Percentiles rank a stretch among this genome's conserved stretches.
phyloP scores from a whole-genome alignment of 2,888 invertebrate species.

The Minunthozetes semirufus region DNA sequence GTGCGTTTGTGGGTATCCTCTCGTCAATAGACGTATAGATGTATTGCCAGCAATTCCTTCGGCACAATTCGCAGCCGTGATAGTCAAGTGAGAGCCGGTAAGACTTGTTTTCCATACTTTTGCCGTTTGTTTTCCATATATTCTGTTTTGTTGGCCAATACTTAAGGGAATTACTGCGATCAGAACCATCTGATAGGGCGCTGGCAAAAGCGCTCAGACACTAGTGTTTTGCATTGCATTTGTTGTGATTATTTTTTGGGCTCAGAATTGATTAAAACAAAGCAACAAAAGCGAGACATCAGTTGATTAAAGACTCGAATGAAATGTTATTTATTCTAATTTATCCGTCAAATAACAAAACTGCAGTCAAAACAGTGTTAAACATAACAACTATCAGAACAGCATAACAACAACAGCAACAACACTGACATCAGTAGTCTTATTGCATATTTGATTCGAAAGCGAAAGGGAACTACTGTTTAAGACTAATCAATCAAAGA shows the following conservation, averaged over 20 bases:
- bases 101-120: slow-evolving; percentile 32
- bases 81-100: slow-evolving; percentile 47
- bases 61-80: slow-evolving; percentile 46
- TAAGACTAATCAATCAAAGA: slow-evolving; percentile 8
- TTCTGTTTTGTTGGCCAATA: neutral
- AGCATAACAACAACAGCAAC: neutral
- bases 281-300: neutral
- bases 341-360: neutral
- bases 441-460: slow-evolving; percentile 26
- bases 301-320: neutral
- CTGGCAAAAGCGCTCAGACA: neutral
- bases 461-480: neutral
- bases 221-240: neutral
- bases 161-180: neutral
- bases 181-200: neutral
- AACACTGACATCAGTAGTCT: neutral
- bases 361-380: neutral
- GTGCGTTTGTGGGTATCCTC: neutral
- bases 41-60: slow-evolving; percentile 46
- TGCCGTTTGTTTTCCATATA: neutral
- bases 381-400: neutral
- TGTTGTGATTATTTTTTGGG: neutral
- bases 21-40: slow-evolving; percentile 44
- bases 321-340: slow-evolving; percentile 19
- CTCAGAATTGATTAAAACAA: slow-evolving; percentile 21